These are phyloP conservation scores for Leptobrachium leishanense DNA, from an alignment of 2,113 vertebrate species.

Conservation along the genomic window DNA sequence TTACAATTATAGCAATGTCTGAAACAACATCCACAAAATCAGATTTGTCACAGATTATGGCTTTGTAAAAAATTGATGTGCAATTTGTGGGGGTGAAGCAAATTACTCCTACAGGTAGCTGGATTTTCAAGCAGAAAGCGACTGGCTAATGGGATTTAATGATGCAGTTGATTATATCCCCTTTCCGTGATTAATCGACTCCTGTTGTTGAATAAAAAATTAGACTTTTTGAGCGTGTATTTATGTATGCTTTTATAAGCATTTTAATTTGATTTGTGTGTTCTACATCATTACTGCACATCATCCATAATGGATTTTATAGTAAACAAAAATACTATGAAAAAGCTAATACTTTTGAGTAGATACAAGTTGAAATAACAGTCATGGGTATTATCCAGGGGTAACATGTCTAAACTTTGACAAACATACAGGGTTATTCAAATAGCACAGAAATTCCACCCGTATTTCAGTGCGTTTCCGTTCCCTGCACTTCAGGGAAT, in stretches of 20 bases:
- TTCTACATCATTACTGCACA: too few species aligned
- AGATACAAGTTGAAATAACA: too few species aligned
- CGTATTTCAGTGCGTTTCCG: too few species aligned
- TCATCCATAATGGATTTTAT: too few species aligned
- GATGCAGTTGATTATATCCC: constrained; percentile 2
- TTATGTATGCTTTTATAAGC: background rate
- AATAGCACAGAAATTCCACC: too few species aligned
- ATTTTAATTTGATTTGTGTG: too few species aligned
- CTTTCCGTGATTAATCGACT: background rate
- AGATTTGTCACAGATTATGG: constrained; percentile 1
- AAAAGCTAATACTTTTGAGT: too few species aligned
- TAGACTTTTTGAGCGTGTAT: background rate
- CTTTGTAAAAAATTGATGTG: background rate
- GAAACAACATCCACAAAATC: background rate
- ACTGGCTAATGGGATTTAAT: constrained; percentile 3
- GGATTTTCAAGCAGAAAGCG: background rate
- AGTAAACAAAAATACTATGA: too few species aligned
- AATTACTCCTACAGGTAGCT: constrained; percentile 2
- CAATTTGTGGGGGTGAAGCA: background rate
- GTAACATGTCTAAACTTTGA: too few species aligned
- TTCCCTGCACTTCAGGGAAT: too few species aligned
- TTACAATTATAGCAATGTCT: background rate
- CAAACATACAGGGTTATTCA: too few species aligned
- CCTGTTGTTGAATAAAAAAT: background rate
- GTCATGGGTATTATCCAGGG: too few species aligned